phyloP scores from a whole-genome alignment of 2,797 vertebrate species.

The Coreius guichenoti region DNA sequence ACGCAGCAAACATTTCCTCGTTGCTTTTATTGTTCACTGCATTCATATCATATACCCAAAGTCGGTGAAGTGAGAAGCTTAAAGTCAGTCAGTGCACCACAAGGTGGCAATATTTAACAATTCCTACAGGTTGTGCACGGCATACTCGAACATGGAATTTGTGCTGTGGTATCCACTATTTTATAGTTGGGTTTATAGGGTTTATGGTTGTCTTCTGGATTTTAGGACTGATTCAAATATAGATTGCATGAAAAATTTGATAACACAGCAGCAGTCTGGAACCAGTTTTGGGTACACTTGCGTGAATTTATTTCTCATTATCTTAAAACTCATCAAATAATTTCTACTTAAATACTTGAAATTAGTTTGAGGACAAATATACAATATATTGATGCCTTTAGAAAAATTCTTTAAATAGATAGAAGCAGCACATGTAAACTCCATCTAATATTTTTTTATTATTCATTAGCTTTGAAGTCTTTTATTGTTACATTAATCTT shows the following conservation, averaged over 20 bases:
- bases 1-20: conserved; percentile 29
- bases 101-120: conserved; percentile 64
- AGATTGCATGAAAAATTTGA: not conserved
- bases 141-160: not conserved
- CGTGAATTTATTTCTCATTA: not conserved
- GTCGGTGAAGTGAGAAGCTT: not conserved
- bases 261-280: too few species aligned
- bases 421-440: not conserved
- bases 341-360: not conserved
- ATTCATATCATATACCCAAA: not conserved
- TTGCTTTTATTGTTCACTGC: conserved; percentile 34
- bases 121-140: not conserved
- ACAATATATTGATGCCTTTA: not conserved
- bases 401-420: not conserved
- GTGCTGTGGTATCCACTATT: too few species aligned
- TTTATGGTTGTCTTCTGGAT: too few species aligned
- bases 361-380: not conserved
- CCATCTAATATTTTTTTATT: not conserved
- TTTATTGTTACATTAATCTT: not conserved
- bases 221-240: not conserved
- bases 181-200: too few species aligned
- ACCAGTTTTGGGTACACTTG: not conserved
- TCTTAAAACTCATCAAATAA: not conserved
- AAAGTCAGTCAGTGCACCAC: conserved; percentile 55
- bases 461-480: not conserved